Evolutionary conservation across 2,888 invertebrate genomes (phyloP).

Genomic region (Matsumyia berberina): DNA sequence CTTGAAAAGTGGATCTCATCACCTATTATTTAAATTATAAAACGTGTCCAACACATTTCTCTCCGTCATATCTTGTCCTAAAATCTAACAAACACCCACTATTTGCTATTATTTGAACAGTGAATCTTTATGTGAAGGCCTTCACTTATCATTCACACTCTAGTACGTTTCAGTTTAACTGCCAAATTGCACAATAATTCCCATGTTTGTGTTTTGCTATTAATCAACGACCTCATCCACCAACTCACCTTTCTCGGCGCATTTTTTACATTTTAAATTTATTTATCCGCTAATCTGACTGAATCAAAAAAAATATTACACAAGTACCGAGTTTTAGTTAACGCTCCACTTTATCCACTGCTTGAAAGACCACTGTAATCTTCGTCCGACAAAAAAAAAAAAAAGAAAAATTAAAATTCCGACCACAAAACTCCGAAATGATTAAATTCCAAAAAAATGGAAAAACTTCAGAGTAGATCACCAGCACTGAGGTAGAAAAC

Average conservation of each 20-base stretch:
- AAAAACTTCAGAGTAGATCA: constrained; percentile 64
- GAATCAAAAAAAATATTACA: constrained; percentile 42
- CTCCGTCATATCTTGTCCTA: constrained; percentile 15
- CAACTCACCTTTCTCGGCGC: constrained; percentile 33
- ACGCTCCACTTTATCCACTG: constrained; percentile 32
- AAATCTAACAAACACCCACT: constrained; percentile 24
- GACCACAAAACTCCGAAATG: constrained; percentile 52
- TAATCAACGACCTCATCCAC: constrained; percentile 64
- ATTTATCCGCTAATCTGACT: constrained; percentile 35
- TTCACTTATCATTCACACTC: constrained; percentile 37
- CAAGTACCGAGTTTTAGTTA: constrained; percentile 33
- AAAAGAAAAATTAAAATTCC: constrained; percentile 65
- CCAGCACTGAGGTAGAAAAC: constrained; percentile 53
- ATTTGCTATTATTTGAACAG: constrained; percentile 10
- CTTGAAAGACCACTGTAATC: constrained; percentile 16
- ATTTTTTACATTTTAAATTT: constrained; percentile 52
- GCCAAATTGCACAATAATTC: constrained; percentile 43
- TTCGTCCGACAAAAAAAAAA: constrained; percentile 16
- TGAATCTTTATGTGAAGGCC: constrained; percentile 24
- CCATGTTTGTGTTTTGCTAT: constrained; percentile 50
- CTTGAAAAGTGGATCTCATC: background rate
- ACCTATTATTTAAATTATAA: background rate
- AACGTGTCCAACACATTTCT: constrained; percentile 24
- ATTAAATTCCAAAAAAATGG: constrained; percentile 73
- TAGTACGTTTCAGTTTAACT: constrained; percentile 11